Conservation (phyloP, 2,888 invertebrate genomes). For the Phyllotreta cruciferae region DNA sequence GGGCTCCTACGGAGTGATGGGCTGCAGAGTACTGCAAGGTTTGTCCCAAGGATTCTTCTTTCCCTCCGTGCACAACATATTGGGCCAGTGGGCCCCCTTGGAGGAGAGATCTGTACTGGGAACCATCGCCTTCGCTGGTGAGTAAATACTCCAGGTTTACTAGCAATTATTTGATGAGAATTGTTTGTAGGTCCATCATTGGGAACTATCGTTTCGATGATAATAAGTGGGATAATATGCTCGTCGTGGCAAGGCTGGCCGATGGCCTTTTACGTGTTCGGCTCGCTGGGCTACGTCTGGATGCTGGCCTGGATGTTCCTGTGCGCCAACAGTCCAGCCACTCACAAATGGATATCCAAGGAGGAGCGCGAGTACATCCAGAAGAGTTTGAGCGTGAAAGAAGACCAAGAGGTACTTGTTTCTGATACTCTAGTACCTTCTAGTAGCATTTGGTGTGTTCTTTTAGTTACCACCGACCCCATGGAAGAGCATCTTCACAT, state of each 20-base stretch:
- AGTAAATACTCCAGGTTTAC: constrained; percentile 10
- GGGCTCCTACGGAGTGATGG: constrained; percentile 69
- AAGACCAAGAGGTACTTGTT: constrained; percentile 62
- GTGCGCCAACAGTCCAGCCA: constrained; percentile 71
- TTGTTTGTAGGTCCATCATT: constrained; percentile 68
- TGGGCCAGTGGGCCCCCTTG: constrained; percentile 78
- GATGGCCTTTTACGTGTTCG: constrained; percentile 78
- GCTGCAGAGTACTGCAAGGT: constrained; percentile 74
- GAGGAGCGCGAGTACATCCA: constrained; percentile 75
- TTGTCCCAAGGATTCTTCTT: constrained; percentile 76
- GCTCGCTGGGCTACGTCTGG: constrained; percentile 70
- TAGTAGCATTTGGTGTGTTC: neutral
- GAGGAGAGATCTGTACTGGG: constrained; percentile 75
- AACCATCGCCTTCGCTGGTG: constrained; percentile 70
- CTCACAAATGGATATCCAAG: constrained; percentile 66
- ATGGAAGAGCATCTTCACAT: constrained; percentile 77
- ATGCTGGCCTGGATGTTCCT: constrained; percentile 66
- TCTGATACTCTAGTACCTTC: neutral
- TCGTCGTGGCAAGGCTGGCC: constrained; percentile 77
- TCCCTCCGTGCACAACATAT: constrained; percentile 74
- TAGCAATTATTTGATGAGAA: neutral
- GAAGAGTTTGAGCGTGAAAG: constrained; percentile 58
- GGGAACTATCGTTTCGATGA: constrained; percentile 79
- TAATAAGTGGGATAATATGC: constrained; percentile 76
- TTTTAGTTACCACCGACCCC: constrained; percentile 64